Evolutionary conservation across 2,888 invertebrate genomes (phyloP), one percentile per base, ranked within the genome.

Genomic region (Loripinus fragilis): DNA sequence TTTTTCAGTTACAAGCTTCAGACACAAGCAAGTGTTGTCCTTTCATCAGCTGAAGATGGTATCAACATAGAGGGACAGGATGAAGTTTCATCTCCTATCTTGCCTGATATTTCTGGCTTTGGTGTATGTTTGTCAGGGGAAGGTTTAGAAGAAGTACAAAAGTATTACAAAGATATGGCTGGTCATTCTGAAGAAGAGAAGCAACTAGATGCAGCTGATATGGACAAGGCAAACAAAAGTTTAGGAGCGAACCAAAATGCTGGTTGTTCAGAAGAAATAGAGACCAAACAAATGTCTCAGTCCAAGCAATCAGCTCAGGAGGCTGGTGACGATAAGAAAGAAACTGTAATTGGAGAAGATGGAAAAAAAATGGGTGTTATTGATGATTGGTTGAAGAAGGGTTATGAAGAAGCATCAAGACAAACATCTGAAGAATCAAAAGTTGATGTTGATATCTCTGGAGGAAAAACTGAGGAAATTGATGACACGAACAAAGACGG

Each of bases 11-110:
- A 52, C 38, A 78, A 81, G 68, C 55, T 83, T 60, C 74, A 83
- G 23, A 81, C 83, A 23, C 80, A 83, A 71, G 75, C 77, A 45
- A 80, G 78, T 71, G 55, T 78, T 45, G 80, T 83, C 41, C 60
- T 81, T 20, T 71, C 78, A 28, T 80, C 80, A 2, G 65, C 68
- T n/a, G 80, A 78, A 30, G n/a, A 48, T 7, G 69, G 69, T 10
- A 38, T 48, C 0, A 28, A 2, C 10, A 17, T 60, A 2, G 33
- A 60, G 33, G 60, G 33, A 33, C 23, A 33, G 17, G 60, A 60
- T 60, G 60, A 60, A 33, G 33, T 12, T 33, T 12, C 17, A 20
- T 60, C 33, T 33, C 60, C 60, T 12, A 10, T 20, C 10, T 28
- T 60, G 10, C 5, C 60, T 33, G 60, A 60, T 33, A 60, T 60